Evolutionary conservation across 2,113 vertebrate species (phyloP).

Genomic region (Oreochromis aureus): DNA sequence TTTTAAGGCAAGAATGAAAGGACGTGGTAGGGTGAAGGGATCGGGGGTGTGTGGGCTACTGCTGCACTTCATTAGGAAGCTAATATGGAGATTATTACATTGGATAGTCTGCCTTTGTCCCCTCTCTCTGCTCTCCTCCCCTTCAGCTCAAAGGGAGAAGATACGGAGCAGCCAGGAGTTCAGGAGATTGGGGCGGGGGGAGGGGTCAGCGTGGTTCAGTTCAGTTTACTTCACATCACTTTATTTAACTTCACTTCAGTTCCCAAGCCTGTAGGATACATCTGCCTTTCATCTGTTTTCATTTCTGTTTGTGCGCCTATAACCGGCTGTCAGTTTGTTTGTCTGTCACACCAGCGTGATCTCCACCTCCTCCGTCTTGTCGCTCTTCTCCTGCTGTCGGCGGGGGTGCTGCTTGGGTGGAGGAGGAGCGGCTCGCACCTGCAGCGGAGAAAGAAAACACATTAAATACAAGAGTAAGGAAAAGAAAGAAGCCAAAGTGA

Average conservation of each 20-base stretch:
- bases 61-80: constrained; percentile 49
- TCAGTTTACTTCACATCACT: constrained; percentile 17
- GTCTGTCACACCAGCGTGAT: constrained; percentile 89
- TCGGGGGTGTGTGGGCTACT: constrained; percentile 2
- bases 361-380: constrained; percentile 96
- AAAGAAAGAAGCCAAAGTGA: not conserved
- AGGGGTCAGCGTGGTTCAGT: not conserved
- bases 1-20: constrained; percentile 70
- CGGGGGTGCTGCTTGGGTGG: constrained; percentile 89
- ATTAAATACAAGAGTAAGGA: not conserved
- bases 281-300: constrained; percentile 3
- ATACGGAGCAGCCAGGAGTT: not conserved
- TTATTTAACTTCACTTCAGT: constrained; percentile 25
- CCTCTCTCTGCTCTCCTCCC: constrained; percentile 8
- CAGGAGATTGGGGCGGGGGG: not conserved
- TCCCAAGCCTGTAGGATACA: not conserved
- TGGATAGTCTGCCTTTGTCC: not conserved
- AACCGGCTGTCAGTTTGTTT: not conserved
- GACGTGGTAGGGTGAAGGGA: not conserved
- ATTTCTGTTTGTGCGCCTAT: not conserved
- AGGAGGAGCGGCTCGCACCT: constrained; percentile 95
- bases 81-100: constrained; percentile 23
- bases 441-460: not conserved
- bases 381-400: constrained; percentile 83
- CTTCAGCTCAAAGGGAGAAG: constrained; percentile 16